Evolutionary conservation across 2,888 invertebrate species (phyloP), one percentile per base, ranked within the genome.

Genomic region (Drosophila koepferae): DNA sequence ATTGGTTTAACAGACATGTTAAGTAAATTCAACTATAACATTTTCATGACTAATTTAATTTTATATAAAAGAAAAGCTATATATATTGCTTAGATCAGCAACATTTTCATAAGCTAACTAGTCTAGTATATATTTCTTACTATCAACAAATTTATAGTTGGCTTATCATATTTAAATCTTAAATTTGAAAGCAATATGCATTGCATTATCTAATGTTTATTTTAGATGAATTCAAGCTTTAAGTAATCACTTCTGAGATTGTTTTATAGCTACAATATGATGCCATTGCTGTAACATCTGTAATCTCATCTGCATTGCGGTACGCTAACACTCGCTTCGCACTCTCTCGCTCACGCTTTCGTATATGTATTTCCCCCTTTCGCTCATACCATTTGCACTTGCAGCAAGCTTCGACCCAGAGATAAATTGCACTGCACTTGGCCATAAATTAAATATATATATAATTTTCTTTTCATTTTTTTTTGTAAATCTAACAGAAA

Each of bases 361-460:
- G 34, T 28, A 44, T 23, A n/a, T n/a, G n/a, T n/a, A 31, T 40
- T 20, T 64, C 43, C 18, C 49, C 54, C 72, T 48, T 43, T 60
- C 23, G n/a, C 12, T 41, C 78, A 68, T 63, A 65, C 70, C 63
- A 68, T 82, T 80, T 67, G 28, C 82, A 81, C 78, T 63, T 61
- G 66, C 60, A 43, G 40, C 59, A 18, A 31, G 20, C 62, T 51
- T 51, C 44, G 10, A 7, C 18, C 48, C n/a, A 49, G 66, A 72
- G 69, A 85, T 89, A 76, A 81, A 89, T 86, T 81, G 72, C 82
- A 76, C 36, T 68, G 73, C 74, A 77, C 64, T 74, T 70, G 72
- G 67, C 51, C 71, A 87, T 86, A 86, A 89, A 90, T 86, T 86
- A 76, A 81, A 81, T 83, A 77, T 49, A 77, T 49, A 64, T 38